Conservation (phyloP, 2,888 invertebrate genomes). For the Papilio elwesi region DNA sequence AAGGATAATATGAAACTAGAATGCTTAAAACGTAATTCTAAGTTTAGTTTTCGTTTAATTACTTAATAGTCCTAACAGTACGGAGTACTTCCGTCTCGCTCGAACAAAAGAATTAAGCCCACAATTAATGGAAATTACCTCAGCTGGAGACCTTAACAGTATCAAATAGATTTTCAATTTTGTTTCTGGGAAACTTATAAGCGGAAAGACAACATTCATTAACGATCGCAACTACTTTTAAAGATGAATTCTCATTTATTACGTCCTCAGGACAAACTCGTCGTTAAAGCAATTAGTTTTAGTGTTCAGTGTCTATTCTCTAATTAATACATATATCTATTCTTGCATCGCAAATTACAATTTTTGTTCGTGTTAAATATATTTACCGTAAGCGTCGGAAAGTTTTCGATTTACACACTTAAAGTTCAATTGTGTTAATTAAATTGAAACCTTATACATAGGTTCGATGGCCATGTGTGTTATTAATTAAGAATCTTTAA, state of each 20-base stretch:
- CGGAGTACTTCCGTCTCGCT: constrained; percentile 49
- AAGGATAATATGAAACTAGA: not conserved
- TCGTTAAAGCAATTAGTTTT: too few relatives aligned
- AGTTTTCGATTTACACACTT: too few relatives aligned
- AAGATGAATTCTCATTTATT: not conserved
- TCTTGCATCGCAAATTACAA: too few relatives aligned
- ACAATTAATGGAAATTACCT: constrained; percentile 74
- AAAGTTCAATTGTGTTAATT: too few relatives aligned
- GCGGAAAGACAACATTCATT: constrained; percentile 11
- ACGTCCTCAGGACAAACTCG: too few relatives aligned
- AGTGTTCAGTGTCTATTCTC: too few relatives aligned
- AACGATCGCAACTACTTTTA: not conserved
- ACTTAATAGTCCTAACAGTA: constrained; percentile 58
- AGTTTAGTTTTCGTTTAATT: constrained; percentile 56
- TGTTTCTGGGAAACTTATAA: constrained; percentile 46
- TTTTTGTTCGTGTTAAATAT: too few relatives aligned
- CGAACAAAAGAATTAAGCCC: constrained; percentile 56
- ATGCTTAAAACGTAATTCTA: constrained; percentile 38
- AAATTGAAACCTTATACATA: too few relatives aligned
- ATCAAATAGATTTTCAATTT: constrained; percentile 67
- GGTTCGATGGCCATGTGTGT: too few relatives aligned
- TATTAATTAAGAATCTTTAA: too few relatives aligned
- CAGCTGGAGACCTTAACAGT: constrained; percentile 65
- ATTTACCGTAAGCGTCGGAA: too few relatives aligned
- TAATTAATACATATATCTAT: too few relatives aligned